Percentiles rank a stretch among this genome's conserved stretches.
Evolutionary conservation across 2,113 vertebrate species (phyloP).

Genomic region (Nycticorax nycticorax): DNA sequence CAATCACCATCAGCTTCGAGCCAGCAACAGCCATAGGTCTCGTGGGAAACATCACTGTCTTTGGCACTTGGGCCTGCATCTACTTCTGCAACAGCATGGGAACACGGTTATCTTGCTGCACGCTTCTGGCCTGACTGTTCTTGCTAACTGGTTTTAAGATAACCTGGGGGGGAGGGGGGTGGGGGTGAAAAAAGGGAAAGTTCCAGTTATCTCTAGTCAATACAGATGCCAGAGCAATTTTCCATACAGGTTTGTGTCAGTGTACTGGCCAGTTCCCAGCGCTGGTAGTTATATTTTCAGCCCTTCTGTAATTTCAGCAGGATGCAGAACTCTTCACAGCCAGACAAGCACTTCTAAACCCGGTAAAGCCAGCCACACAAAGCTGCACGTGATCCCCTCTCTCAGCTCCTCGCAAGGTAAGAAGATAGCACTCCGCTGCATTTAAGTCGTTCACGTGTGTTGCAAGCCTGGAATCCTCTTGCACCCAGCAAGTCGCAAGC

Average conservation of each 20-base stretch:
- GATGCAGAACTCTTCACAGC: neutral
- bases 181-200: neutral
- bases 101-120: neutral
- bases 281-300: neutral
- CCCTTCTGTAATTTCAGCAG: slow-evolving; percentile 57
- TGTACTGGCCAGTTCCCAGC: neutral
- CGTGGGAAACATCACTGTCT: neutral
- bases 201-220: neutral
- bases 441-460: fast-evolving
- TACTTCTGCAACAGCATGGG: neutral
- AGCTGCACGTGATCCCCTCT: neutral
- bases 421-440: neutral
- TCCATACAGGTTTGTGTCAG: neutral
- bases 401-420: neutral
- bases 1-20: neutral
- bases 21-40: neutral
- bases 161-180: neutral
- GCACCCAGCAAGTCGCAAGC: neutral
- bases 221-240: neutral
- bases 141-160: neutral
- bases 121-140: neutral
- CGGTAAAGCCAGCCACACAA: neutral
- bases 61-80: neutral
- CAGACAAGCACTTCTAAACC: neutral
- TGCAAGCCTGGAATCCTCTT: neutral